phyloP scores from a whole-genome alignment of 1,140 invertebrate genomes.

The Drosophila ercepeae region DNA sequence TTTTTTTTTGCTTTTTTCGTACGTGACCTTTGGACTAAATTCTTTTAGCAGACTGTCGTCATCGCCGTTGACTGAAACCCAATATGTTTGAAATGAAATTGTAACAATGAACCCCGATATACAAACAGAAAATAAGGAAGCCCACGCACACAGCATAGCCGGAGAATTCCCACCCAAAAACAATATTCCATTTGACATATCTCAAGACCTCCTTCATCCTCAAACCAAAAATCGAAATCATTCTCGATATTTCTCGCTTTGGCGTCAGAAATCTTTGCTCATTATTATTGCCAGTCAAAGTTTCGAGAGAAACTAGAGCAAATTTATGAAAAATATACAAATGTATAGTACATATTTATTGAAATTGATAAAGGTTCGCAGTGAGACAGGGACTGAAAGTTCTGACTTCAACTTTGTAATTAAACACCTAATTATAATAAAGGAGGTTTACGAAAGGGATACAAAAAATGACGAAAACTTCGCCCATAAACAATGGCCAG shows the following conservation, averaged over 20 bases:
- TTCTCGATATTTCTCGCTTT: conserved; percentile 58
- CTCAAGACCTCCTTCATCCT: conserved; percentile 26
- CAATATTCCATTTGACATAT: conserved; percentile 47
- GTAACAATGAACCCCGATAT: conserved; percentile 73
- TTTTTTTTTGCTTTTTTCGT: conserved; percentile 25
- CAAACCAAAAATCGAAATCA: conserved; percentile 51
- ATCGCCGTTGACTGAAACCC: conserved; percentile 62
- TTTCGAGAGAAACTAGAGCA: conserved; percentile 10
- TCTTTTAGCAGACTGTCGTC: conserved; percentile 55
- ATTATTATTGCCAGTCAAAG: conserved; percentile 72
- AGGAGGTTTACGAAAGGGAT: conserved; percentile 23
- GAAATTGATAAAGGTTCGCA: conserved; percentile 4
- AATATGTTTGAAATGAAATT: conserved; percentile 77
- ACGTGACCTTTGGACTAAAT: conserved; percentile 74
- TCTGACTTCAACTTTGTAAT: conserved; percentile 27
- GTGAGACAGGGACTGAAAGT: not conserved
- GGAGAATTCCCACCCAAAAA: conserved; percentile 54
- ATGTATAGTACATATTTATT: conserved; percentile 2
- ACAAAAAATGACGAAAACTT: conserved; percentile 24
- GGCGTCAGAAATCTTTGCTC: conserved; percentile 75
- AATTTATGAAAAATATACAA: conserved; percentile 11
- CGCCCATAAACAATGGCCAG: conserved; percentile 41
- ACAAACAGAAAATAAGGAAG: conserved; percentile 38
- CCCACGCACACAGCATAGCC: conserved; percentile 44
- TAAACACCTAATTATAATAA: conserved; percentile 53